Evolutionary conservation across 2,888 invertebrate genomes (phyloP).

Genomic region (Tanytarsus gracilentus): DNA sequence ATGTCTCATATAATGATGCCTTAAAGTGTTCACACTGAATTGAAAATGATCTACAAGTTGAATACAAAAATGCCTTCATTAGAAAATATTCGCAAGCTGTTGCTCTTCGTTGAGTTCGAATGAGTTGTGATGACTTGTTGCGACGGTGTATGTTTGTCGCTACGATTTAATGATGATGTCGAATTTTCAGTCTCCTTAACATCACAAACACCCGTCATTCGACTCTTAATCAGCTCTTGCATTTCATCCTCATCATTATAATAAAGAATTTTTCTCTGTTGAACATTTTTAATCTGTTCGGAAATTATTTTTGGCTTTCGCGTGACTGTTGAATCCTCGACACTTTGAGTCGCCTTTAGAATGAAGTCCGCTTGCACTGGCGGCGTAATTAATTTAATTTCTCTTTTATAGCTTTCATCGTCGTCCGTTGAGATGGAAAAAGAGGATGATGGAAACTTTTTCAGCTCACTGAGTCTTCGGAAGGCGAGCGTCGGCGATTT

Average conservation of each 20-base stretch:
- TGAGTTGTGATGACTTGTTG: too few relatives aligned
- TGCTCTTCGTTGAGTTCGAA: too few relatives aligned
- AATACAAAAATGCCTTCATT: constrained; percentile 23
- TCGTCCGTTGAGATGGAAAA: background rate
- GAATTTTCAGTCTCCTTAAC: background rate
- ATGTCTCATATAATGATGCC: too few relatives aligned
- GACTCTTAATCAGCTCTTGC: background rate
- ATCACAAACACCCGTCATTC: too few relatives aligned
- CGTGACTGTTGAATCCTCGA: background rate
- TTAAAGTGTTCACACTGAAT: background rate
- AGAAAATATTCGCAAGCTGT: constrained; percentile 14
- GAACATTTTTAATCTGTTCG: background rate
- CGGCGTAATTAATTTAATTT: too few relatives aligned
- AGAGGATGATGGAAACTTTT: background rate
- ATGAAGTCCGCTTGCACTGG: too few relatives aligned
- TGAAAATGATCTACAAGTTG: constrained; percentile 24
- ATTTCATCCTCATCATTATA: constrained; percentile 19
- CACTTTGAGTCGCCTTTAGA: too few relatives aligned
- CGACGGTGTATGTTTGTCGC: background rate
- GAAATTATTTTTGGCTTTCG: constrained; percentile 17
- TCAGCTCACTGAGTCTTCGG: background rate
- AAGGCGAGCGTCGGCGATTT: background rate
- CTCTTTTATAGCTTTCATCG: background rate
- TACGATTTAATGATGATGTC: background rate
- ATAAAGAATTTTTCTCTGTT: constrained; percentile 17